Conservation (phyloP, 2,888 invertebrate genomes). For the Icerya purchasi region DNA sequence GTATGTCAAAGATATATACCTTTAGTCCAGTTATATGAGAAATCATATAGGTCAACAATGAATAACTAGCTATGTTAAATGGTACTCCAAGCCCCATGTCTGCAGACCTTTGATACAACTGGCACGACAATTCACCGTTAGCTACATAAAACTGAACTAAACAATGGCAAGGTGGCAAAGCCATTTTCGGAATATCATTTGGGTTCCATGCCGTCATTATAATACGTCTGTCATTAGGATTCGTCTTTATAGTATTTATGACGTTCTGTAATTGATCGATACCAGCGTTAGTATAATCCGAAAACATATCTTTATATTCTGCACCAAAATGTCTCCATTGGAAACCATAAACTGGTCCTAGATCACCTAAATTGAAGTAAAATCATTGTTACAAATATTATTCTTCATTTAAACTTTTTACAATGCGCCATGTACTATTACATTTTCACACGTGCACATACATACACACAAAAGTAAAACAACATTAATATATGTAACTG, state of each 20-base stretch:
- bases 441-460: too few species aligned
- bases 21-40: conserved; percentile 81
- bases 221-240: conserved; percentile 71
- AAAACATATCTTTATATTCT: conserved; percentile 54
- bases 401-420: too few species aligned
- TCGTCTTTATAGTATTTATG: conserved; percentile 54
- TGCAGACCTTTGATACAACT: conserved; percentile 86
- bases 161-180: conserved; percentile 89
- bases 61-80: conserved; percentile 93
- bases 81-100: conserved; percentile 98
- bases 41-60: conserved; percentile 82
- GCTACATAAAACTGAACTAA: conserved; percentile 85
- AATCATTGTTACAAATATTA: too few species aligned
- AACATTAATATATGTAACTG: too few species aligned
- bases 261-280: conserved; percentile 68
- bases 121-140: conserved; percentile 62
- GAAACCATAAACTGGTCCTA: conserved; percentile 93
- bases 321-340: conserved; percentile 98
- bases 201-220: conserved; percentile 94
- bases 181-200: conserved; percentile 68
- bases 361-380: conserved; percentile 56
- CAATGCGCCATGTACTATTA: too few species aligned
- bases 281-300: conserved; percentile 66
- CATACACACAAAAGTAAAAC: too few species aligned
- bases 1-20: conserved; percentile 29